These are phyloP conservation scores for Tapirus indicus DNA, from an alignment of 2,797 vertebrate species.

Conservation along the genomic window DNA sequence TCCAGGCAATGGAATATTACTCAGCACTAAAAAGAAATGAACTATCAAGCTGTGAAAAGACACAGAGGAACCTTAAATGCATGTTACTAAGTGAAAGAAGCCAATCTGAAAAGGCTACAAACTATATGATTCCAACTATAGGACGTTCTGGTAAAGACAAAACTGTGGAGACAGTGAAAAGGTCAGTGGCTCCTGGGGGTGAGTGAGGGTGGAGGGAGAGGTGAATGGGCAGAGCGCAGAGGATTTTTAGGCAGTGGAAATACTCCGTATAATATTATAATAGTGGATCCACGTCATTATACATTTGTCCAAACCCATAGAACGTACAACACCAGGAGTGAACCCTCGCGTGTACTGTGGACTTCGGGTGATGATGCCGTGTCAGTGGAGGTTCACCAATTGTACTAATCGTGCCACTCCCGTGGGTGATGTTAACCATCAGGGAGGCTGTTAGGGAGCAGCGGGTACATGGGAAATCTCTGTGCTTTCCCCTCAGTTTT, in stretches of 20 bases:
- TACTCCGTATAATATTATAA: fast-evolving
- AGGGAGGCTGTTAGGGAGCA: no score
- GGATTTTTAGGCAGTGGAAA: fast-evolving
- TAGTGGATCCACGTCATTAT: fast-evolving
- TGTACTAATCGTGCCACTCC: neutral
- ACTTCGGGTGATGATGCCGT: fast-evolving
- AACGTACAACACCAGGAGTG: neutral
- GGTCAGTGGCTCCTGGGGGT: neutral
- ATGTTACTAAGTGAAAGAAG: neutral
- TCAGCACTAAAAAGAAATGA: neutral
- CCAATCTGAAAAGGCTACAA: neutral
- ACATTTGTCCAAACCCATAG: neutral
- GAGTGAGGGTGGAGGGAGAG: no score
- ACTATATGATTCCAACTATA: fast-evolving
- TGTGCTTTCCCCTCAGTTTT: neutral
- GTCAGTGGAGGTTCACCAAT: fast-evolving
- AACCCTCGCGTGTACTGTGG: neutral
- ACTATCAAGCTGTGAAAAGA: neutral
- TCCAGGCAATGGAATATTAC: fast-evolving
- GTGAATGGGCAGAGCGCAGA: fast-evolving
- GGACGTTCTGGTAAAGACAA: neutral
- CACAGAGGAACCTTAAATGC: neutral
- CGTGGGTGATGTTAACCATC: no score
- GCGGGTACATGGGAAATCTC: neutral
- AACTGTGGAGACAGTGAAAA: neutral